Conservation (phyloP, 2,888 invertebrate species). For the Aleiodes alternator region DNA sequence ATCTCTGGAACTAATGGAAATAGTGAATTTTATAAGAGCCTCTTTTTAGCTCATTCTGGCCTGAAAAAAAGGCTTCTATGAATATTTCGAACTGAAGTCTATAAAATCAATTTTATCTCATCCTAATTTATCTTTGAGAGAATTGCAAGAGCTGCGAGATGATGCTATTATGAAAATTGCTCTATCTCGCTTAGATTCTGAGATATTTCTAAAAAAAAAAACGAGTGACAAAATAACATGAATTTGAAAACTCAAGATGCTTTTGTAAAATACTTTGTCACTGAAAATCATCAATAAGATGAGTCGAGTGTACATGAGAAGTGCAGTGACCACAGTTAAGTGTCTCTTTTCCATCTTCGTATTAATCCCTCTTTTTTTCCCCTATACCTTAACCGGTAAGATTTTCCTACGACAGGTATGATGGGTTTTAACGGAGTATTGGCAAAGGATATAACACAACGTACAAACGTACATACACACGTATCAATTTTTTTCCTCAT, state of each 20-base stretch:
- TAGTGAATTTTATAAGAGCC: no score
- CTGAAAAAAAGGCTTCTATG: no score
- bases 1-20: no score
- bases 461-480: not conserved
- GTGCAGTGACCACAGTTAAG: constrained; percentile 43
- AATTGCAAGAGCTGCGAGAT: no score
- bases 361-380: constrained; percentile 18
- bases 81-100: no score
- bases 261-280: constrained; percentile 2
- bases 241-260: not conserved
- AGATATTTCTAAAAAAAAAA: no score
- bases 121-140: no score
- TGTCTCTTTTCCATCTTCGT: constrained; percentile 29
- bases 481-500: not conserved
- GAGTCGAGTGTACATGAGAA: constrained; percentile 6
- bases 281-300: constrained; percentile 14
- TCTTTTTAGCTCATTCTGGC: no score
- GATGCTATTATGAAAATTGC: no score
- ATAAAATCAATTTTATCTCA: no score
- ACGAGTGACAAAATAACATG: no score
- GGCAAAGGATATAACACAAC: constrained; percentile 11
- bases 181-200: no score
- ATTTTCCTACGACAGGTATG: constrained; percentile 48
- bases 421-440: constrained; percentile 41
- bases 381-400: constrained; percentile 43